Conservation (phyloP, 2,888 invertebrate genomes). For the Campoplex nolae region DNA sequence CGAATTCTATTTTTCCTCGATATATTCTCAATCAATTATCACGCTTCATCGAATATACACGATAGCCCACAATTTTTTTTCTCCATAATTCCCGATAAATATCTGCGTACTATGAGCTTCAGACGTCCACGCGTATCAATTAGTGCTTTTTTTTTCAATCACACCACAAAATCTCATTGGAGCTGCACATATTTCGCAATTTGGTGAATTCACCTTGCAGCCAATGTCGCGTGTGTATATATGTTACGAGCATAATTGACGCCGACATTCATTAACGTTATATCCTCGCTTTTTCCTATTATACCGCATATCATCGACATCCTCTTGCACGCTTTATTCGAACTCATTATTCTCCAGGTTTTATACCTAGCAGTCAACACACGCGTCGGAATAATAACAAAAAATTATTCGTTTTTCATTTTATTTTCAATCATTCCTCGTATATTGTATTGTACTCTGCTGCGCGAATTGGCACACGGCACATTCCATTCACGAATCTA, state of each 20-base stretch:
- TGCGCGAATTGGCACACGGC: not conserved
- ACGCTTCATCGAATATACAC: constrained; percentile 15
- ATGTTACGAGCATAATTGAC: constrained; percentile 42
- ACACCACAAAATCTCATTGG: not conserved
- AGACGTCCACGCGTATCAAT: constrained; percentile 78
- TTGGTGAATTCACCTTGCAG: not conserved
- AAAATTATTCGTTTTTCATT: not conserved
- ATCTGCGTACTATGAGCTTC: constrained; percentile 4
- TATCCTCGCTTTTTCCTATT: not conserved
- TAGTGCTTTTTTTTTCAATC: constrained; percentile 83
- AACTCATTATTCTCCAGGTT: not conserved
- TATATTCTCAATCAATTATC: constrained; percentile 7
- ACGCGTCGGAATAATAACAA: not conserved
- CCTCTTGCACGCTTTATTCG: not conserved
- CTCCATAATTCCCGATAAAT: constrained; percentile 59
- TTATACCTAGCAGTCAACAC: not conserved
- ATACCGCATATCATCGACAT: constrained; percentile 1
- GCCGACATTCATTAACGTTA: constrained; percentile 50
- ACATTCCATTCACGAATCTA: not conserved
- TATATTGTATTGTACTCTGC: not conserved
- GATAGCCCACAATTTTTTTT: constrained; percentile 29
- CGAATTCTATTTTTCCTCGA: not conserved
- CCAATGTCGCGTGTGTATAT: not conserved
- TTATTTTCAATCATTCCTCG: constrained; percentile 10
- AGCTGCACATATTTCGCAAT: constrained; percentile 12